Evolutionary conservation across 35 echinoderm and acorn worm genomes (phyloP), one percentile per base, ranked within the genome.

Genomic region (Stichopus chloronotus): DNA sequence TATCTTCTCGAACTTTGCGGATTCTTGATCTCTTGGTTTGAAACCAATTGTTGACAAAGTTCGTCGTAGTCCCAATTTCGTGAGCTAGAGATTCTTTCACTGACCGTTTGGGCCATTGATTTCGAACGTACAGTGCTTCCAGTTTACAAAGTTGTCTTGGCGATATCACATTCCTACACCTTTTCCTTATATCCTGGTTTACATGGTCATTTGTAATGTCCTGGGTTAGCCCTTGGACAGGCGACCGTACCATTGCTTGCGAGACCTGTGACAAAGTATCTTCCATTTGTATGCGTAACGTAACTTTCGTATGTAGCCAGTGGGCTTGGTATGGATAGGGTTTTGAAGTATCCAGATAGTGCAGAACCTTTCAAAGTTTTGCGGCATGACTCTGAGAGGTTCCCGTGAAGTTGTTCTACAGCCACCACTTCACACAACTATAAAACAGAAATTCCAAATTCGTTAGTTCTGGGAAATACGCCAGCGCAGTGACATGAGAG

Each of bases 11-110:
- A 89, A 24, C 60, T 43, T 71, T 89, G 25, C 87, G 52, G 5
- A 89, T 63, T 71, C 60, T 89, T 19, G 94, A 98, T 61, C 97
- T 79, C 74, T 98, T 98, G 92, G 96, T 98, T 68, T 98, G 97
- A 76, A 98, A 98, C 97, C 97, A 98, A 72, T 96, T 95, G 76
- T 96, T 98, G 17, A 98, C 97, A 78, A 96, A 98, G 53, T 94
- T 91, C 7, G 95, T 93, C 12, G 97, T 93, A 93, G 92, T 98
- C 10, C 90, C 93, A 16, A 96, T 94, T 76, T 93, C 91, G 74
- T 30, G 87, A 4, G 97, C 97, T 24, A 98, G 92, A 52, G 82
- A 63, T 63, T 96, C 97, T 90, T 98, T 98, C 76, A 79, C 90
- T 23, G 93, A 93, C 52, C 95, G 61, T 12, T 59, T 92, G 17